Conservation (phyloP, 2,888 invertebrate species). For the Pyrochroa serraticornis region DNA sequence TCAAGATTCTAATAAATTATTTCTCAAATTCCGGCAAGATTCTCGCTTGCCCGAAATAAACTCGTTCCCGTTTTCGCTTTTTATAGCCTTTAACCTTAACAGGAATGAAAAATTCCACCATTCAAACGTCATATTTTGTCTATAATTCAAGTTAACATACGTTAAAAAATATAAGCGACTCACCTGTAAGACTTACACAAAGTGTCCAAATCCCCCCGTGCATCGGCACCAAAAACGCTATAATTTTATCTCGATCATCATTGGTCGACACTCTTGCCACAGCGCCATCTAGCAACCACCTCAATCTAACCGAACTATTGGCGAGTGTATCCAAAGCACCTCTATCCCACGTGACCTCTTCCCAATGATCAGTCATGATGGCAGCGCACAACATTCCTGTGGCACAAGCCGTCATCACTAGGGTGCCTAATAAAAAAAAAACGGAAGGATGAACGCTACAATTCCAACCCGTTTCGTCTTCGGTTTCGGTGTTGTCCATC, state of each 20-base stretch:
- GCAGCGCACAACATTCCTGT: conserved; percentile 83
- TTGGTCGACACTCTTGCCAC: conserved; percentile 67
- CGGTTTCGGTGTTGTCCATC: conserved; percentile 61
- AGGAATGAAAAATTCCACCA: too few species aligned
- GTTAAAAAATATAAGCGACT: conserved; percentile 30
- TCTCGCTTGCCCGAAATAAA: too few species aligned
- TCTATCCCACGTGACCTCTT: conserved; percentile 82
- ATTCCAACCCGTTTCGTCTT: conserved; percentile 66
- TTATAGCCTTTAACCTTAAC: too few species aligned
- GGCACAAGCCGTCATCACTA: conserved; percentile 75
- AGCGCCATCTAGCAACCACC: conserved; percentile 79
- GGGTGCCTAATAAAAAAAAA: conserved; percentile 69
- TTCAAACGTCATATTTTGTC: too few species aligned
- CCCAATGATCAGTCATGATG: conserved; percentile 92
- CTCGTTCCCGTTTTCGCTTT: too few species aligned
- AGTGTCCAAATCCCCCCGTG: conserved; percentile 91
- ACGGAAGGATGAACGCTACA: conserved; percentile 70
- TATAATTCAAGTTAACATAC: too few species aligned
- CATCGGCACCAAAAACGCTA: conserved; percentile 82
- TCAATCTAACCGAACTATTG: conserved; percentile 64
- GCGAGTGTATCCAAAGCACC: conserved; percentile 63
- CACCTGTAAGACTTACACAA: conserved; percentile 83
- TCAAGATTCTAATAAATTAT: conserved; percentile 12
- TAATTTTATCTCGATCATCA: conserved; percentile 44
- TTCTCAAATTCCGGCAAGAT: conserved; percentile 2